Evolutionary conservation across 2,113 vertebrate species (phyloP), one percentile per base, ranked within the genome.

Genomic region (Pardalotus punctatus): DNA sequence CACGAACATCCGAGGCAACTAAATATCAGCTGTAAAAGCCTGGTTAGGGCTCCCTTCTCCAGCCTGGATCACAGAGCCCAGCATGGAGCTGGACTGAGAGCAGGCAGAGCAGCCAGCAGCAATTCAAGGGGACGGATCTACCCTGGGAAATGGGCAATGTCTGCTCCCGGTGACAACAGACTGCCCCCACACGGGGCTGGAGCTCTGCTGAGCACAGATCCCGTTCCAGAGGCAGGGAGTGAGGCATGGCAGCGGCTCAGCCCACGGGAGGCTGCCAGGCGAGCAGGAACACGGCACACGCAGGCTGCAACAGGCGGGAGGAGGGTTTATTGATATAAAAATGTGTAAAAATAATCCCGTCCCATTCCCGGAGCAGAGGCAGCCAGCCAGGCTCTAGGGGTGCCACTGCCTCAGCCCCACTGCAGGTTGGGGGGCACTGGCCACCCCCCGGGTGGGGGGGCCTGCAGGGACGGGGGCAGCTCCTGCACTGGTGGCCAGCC

Each of bases 401-500:
- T 54, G 56, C 72, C 40, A 5, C 54, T 2, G 20, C 17, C 38
- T 98, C 96, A 98, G 92, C 98, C 98, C 98, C 98, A 98, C 58
- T 98, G 98, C 72, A 98, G 90, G 22, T 3, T 57, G n/a, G 94
- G 95, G 35, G 96, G 95, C 20, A 97, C 73, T 0, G 60, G 95
- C 98, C 98, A 98, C 2, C 98, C 98, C 11, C 97, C 96, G 0
- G 97, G 96, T 0, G 97, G 97, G 14, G 98, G 98, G 50, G 98
- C 94, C 92, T 98, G 94, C 86, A 98, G 97, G 50, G 98, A 98
- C 0, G 95, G 98, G 8, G 98, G 98, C 58, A 98, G 96, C 22
- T 98, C 98, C 95, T 98, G 98, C n/a, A 97, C 27, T 1, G 98
- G 97, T 0, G 98, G 98, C 98, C 98, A 98, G 58, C 98, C 98